Evolutionary conservation across 2,113 vertebrate species (phyloP).

Genomic region (Aix galericulata): DNA sequence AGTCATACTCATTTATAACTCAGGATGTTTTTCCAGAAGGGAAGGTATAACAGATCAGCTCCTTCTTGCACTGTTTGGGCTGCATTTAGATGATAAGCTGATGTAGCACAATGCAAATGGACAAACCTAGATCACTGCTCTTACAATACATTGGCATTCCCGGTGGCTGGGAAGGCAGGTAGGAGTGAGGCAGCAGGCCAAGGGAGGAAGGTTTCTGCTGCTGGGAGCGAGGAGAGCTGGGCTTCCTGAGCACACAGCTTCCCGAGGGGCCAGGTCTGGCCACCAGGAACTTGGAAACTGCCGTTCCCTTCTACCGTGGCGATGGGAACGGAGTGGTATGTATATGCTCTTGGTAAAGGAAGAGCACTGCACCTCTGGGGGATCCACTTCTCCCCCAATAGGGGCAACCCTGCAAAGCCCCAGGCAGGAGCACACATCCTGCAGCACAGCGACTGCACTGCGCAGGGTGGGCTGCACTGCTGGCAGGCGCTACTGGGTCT

Average conservation of each 20-base stretch:
- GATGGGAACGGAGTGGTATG: fast-evolving
- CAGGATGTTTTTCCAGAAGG: neutral
- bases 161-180: neutral
- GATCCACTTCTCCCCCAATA: neutral
- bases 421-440: neutral
- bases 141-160: neutral
- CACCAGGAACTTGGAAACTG: neutral
- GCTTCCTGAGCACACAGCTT: neutral
- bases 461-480: neutral
- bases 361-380: neutral
- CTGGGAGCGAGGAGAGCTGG: neutral
- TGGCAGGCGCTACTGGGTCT: neutral
- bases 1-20: neutral
- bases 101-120: neutral
- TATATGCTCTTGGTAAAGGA: neutral
- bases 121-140: neutral
- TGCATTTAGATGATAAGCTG: neutral
- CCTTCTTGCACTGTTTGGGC: neutral
- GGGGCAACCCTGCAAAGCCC: neutral
- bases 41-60: neutral
- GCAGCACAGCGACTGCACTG: neutral
- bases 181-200: neutral
- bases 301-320: neutral
- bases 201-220: neutral
- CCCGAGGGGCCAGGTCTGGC: neutral